These are phyloP conservation scores for Cantharis rufa DNA, from an alignment of 2,888 invertebrate species.

Conservation along the genomic window DNA sequence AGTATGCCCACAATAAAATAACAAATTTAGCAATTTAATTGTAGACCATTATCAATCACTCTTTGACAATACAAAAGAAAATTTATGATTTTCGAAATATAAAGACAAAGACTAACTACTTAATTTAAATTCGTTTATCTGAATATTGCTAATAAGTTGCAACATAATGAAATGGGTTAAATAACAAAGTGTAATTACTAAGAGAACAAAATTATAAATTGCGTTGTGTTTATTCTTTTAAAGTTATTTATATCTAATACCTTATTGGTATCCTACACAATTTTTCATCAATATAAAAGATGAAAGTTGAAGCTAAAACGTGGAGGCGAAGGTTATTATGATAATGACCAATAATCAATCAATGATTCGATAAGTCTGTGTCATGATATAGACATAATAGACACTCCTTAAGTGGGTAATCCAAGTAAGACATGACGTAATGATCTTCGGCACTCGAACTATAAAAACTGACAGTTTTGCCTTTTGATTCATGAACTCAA, in stretches of 20 bases:
- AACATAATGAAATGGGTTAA: not conserved
- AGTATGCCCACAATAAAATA: slow-evolving; percentile 1
- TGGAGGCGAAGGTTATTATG: slow-evolving; percentile 19
- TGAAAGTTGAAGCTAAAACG: not conserved
- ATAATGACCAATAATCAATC: slow-evolving; percentile 36
- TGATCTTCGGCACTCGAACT: slow-evolving; percentile 9
- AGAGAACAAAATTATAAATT: not conserved
- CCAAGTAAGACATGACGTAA: slow-evolving; percentile 20
- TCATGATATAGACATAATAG: slow-evolving; percentile 28
- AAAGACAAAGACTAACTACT: slow-evolving; percentile 3
- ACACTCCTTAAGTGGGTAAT: slow-evolving; percentile 20
- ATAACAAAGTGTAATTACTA: not conserved
- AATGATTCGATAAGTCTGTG: slow-evolving; percentile 33
- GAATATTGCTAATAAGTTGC: not conserved
- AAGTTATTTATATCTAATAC: not conserved
- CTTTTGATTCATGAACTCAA: slow-evolving; percentile 25
- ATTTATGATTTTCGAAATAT: not conserved
- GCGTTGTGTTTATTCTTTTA: not conserved
- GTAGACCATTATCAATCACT: not conserved
- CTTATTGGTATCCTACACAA: not conserved
- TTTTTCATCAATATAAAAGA: not conserved
- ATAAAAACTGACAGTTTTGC: slow-evolving; percentile 23
- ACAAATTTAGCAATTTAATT: slow-evolving; percentile 3
- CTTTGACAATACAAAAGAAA: slow-evolving; percentile 5
- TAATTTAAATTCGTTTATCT: not conserved